Evolutionary conservation across 2,113 vertebrate genomes (phyloP), one percentile per base, ranked within the genome.

Genomic region (Lasiurus borealis): DNA sequence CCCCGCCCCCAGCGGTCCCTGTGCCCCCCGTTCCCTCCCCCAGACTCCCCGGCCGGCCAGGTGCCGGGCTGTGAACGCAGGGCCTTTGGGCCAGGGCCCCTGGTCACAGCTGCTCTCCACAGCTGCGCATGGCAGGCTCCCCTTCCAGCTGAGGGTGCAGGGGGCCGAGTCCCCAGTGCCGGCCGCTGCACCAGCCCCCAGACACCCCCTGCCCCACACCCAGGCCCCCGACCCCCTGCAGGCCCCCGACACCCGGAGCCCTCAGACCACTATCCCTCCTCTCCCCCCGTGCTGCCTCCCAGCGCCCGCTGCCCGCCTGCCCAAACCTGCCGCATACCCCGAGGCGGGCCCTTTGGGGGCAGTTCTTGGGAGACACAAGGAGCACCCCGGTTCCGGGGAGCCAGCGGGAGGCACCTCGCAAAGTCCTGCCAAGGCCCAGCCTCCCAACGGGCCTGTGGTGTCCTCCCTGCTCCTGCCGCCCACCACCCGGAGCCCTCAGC

Each of bases 371-470:
- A 27, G 59, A 48, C 62, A 23, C 8, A 52, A 18, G 1, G 5
- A 3, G 1, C 7, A 6, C 31, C 0, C 25, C 6, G 13, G 44
- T 48, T 5, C 11, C 0, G 2, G 1, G 82, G 52, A 25, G 8
- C 48, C 78, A 16, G 23, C 14, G 2, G 5, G 18, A 11, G 40
- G 36, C 13, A 3, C 16, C 5, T 18, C 3, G 1, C 72, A 29
- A 7, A 64, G 48, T 25, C 0, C 3, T 0, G 1, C 52, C 9
- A 0, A 48, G 11, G 66, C 66, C 77, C 4, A 0, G 0, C 0
- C 3, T 57, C 25, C 0, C 6, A 0, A 0, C 0, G 21, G 4
- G 6, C 10, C 29, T 2, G 21, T 0, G 2, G 27, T 29, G 27
- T 19, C n/a, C 23, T 15, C 21, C 16, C 13, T 6, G 12, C 12